Evolutionary conservation across 2,113 vertebrate genomes (phyloP).

Genomic region (Nipponia nippon): DNA sequence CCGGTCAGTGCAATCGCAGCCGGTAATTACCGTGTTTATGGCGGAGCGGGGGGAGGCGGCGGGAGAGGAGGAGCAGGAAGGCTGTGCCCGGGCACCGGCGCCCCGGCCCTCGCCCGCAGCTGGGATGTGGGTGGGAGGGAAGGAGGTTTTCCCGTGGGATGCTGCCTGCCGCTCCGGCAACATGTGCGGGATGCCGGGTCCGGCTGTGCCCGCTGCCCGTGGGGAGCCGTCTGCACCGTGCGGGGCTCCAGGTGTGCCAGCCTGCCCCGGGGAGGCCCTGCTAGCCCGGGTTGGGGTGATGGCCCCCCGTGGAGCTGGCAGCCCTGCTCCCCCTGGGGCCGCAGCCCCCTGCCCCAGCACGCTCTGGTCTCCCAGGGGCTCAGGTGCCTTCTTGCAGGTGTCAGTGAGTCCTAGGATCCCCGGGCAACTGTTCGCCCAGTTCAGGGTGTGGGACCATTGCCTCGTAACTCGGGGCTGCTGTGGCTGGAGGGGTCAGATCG

Average conservation of each 20-base stretch:
- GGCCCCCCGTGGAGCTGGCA: too few species aligned
- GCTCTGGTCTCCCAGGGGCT: too few species aligned
- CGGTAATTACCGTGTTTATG: conserved; percentile 56
- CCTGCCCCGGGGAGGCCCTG: neutral
- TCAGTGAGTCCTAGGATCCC: neutral
- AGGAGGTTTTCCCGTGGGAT: neutral
- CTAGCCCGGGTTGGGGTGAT: neutral
- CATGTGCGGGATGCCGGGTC: fast-evolving
- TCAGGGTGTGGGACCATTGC: neutral
- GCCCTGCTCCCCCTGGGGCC: too few species aligned
- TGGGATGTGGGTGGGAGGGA: neutral
- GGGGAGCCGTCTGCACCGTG: neutral
- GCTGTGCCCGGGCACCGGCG: neutral
- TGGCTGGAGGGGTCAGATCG: neutral
- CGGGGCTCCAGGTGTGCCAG: neutral
- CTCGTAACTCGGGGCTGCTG: neutral
- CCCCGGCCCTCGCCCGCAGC: neutral
- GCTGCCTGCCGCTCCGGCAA: neutral
- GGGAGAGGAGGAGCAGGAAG: conserved; percentile 39
- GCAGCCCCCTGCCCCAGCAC: fast-evolving
- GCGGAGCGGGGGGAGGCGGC: neutral
- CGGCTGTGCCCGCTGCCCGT: neutral
- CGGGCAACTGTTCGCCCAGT: neutral
- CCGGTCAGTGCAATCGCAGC: conserved; percentile 1
- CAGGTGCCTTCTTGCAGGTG: fast-evolving